A percentile compares a stretch with the other conserved stretches of the same genome.
Evolutionary conservation across 2,888 invertebrate genomes (phyloP).

Genomic region (Pheosia gnoma): DNA sequence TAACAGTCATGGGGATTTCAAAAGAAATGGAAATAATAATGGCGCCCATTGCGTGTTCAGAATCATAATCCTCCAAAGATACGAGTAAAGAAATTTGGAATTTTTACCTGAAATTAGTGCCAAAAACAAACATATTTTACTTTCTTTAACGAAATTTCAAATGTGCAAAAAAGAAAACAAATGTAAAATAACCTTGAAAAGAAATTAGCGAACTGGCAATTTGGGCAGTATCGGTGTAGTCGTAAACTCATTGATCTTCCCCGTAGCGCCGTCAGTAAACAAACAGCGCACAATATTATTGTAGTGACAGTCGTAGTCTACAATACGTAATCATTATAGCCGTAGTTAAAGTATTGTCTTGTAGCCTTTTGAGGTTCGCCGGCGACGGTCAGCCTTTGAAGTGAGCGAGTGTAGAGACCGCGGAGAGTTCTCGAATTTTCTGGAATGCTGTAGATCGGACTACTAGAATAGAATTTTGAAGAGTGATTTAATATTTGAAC

Average conservation of each 20-base stretch:
- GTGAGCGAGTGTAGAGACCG: slow-evolving; percentile 23
- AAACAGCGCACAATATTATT: slow-evolving; percentile 19
- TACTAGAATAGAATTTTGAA: neutral
- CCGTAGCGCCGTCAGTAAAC: slow-evolving; percentile 50
- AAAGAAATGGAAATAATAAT: too few relatives aligned
- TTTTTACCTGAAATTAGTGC: neutral
- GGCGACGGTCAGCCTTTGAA: slow-evolving; percentile 53
- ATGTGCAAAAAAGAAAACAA: slow-evolving; percentile 12
- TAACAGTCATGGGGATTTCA: too few relatives aligned
- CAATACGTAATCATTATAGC: slow-evolving; percentile 74
- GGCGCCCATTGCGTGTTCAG: too few relatives aligned
- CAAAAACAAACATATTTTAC: neutral
- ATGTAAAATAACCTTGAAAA: slow-evolving; percentile 20
- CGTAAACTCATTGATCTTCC: slow-evolving; percentile 32
- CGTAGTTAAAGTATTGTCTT: slow-evolving; percentile 75
- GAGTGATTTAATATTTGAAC: too few relatives aligned
- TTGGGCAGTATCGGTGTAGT: slow-evolving; percentile 10
- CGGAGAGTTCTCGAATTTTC: neutral
- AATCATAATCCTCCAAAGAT: too few relatives aligned
- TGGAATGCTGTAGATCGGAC: neutral
- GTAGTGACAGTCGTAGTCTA: slow-evolving; percentile 58
- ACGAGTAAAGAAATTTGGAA: too few relatives aligned
- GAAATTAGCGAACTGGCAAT: slow-evolving; percentile 25
- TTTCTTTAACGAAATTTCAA: neutral
- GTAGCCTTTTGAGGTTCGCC: slow-evolving; percentile 69